Conservation (phyloP, 2,888 invertebrate species). For the Epirrita christyi region DNA sequence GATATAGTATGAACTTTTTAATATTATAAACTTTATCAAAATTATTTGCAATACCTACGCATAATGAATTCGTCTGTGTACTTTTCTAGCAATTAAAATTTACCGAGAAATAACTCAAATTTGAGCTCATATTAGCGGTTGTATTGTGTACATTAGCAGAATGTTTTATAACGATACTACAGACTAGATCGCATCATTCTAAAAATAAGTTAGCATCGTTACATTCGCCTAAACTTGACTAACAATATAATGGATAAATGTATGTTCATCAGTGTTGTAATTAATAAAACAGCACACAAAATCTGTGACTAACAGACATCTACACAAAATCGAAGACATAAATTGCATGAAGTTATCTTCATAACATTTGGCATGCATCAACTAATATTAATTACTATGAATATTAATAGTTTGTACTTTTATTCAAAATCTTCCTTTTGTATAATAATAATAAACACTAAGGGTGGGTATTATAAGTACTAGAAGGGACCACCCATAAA, state of each 20-base stretch:
- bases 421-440: conserved; percentile 20
- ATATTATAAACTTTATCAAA: conserved; percentile 66
- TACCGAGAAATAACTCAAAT: conserved; percentile 5
- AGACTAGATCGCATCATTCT: neutral
- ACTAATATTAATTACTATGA: conserved; percentile 12
- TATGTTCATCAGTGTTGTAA: conserved; percentile 13
- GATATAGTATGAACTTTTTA: conserved; percentile 71
- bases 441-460: too few relatives aligned
- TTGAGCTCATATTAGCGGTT: conserved; percentile 22
- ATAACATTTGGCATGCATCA: conserved; percentile 27
- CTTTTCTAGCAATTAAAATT: conserved; percentile 25
- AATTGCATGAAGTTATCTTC: conserved; percentile 26
- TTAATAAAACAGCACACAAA: conserved; percentile 3
- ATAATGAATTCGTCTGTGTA: conserved; percentile 33
- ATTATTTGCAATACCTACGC: conserved; percentile 47
- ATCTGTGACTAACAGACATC: conserved; percentile 27
- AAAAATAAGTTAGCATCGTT: neutral
- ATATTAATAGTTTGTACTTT: conserved; percentile 9
- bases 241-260: conserved; percentile 16
- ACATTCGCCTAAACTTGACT: conserved; percentile 9
- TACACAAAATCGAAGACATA: conserved; percentile 2
- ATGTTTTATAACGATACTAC: conserved; percentile 4
- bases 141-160: conserved; percentile 22
- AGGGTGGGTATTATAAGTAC: neutral
- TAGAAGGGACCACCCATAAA: neutral